phyloP scores from a whole-genome alignment of 2,888 invertebrate species.

The Uropetala carovei region DNA sequence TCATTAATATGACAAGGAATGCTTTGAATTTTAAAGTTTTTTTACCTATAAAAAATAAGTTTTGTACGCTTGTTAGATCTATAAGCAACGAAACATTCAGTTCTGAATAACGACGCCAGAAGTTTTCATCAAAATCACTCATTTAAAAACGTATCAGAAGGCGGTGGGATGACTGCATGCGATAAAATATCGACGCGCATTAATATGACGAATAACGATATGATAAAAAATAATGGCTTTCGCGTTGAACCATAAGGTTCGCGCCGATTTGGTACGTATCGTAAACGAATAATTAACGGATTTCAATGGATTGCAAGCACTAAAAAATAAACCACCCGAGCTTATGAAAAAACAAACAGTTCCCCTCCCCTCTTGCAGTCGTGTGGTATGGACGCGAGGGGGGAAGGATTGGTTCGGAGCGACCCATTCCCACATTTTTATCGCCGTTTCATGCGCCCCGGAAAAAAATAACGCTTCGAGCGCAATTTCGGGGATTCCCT shows the following conservation, averaged over 20 bases:
- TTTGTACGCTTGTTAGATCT: too few relatives aligned
- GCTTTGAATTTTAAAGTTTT: too few relatives aligned
- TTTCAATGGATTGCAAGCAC: neutral
- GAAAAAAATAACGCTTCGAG: constrained; percentile 1
- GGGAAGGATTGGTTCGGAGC: neutral
- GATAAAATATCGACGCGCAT: too few relatives aligned
- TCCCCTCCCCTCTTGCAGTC: neutral
- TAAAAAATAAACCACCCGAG: neutral
- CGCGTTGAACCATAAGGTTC: neutral
- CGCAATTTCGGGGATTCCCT: neutral
- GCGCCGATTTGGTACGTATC: neutral
- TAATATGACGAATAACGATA: too few relatives aligned
- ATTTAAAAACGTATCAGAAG: too few relatives aligned
- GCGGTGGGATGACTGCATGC: too few relatives aligned
- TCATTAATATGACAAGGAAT: too few relatives aligned
- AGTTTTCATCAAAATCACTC: too few relatives aligned
- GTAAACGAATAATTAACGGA: constrained; percentile 19
- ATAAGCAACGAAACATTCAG: too few relatives aligned
- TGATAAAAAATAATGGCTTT: neutral
- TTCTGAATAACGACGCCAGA: too few relatives aligned
- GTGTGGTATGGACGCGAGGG: neutral
- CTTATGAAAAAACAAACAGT: constrained; percentile 17
- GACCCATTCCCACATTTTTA: neutral
- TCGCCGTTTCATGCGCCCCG: neutral
- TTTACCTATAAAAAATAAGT: too few relatives aligned